A percentile compares a stretch with the other conserved stretches of the same genome.
These are phyloP conservation scores for Arbacia lixula DNA, from an alignment of 53 echinoderm and acorn worm genomes.

Conservation along the genomic window DNA sequence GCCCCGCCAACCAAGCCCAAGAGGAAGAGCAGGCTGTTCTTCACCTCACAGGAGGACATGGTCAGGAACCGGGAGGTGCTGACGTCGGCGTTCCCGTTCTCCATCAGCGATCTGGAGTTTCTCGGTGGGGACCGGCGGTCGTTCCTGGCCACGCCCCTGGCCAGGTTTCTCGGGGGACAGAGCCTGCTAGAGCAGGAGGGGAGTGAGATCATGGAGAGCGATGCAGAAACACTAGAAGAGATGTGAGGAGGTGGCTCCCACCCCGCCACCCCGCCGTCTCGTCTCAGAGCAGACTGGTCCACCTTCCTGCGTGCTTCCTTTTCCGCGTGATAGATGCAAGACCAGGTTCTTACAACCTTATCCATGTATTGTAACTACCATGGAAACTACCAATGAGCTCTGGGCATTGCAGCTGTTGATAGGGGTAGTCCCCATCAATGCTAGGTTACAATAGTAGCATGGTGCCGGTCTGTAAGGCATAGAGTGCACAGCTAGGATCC, in stretches of 20 bases:
- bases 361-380: too few species aligned
- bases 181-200: constrained; percentile 82
- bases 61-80: constrained; percentile 70
- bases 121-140: constrained; percentile 91
- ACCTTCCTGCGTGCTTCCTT: too few species aligned
- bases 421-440: too few species aligned
- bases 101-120: constrained; percentile 84
- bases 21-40: constrained; percentile 79
- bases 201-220: constrained; percentile 11
- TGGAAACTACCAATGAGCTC: too few species aligned
- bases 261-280: too few species aligned
- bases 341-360: too few species aligned
- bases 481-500: too few species aligned
- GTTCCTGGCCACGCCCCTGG: constrained; percentile 86
- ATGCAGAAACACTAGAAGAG: constrained; percentile 18
- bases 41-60: constrained; percentile 74
- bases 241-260: too few species aligned
- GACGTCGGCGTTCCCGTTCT: constrained; percentile 97
- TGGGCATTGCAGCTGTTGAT: too few species aligned
- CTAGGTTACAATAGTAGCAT: too few species aligned
- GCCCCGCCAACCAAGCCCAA: constrained; percentile 66
- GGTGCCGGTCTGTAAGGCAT: too few species aligned
- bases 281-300: too few species aligned
- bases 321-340: not conserved
- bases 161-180: constrained; percentile 90